Evolutionary conservation across 2,113 vertebrate genomes (phyloP), one percentile per base, ranked within the genome.

Genomic region (Nothoprocta pentlandii): DNA sequence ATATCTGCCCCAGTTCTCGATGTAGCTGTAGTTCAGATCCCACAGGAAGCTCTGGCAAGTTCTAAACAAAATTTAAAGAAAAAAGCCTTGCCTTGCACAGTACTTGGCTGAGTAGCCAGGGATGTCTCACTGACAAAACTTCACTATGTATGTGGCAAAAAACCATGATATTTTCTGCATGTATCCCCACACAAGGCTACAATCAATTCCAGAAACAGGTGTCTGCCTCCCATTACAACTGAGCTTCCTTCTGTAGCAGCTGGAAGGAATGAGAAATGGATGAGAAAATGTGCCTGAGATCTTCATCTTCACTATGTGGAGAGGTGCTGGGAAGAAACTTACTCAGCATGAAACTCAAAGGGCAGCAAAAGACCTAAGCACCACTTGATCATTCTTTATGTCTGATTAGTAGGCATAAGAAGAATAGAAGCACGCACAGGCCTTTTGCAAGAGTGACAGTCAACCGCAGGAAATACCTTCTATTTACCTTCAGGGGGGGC

Each of bases 351-450:
- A 88, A 93, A 90, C 51, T 85, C 19, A 73, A 88, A 90, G 69
- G 69, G 80, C 74, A 82, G n/a, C 16, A 59, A 66, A 81, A 88
- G 76, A 61, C 26, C 17, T 85, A 93, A 93, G 88, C 93, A 92
- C 74, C 62, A 79, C 69, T 88, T 84, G 73, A 81, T 44, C 36
- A 58, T 80, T 94, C 66, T 81, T 95, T 92, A 73, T 62, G 32
- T 80, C 39, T 9, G 58, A 53, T 41, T 28, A 92, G 67, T 13
- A 93, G 76, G 34, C 76, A 68, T 61, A 88, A 85, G 85, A 95
- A 85, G 89, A 87, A 74, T 3, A 83, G 58, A 83, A 94, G 41
- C 53, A 74, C 62, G n/a, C 36, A 81, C 30, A 69, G 70, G 51
- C 70, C 64, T 90, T 89, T 76, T 34, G 26, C 53, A 74, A 77